Conservation (phyloP, 2,113 vertebrate genomes). For the Cepphus grylle region DNA sequence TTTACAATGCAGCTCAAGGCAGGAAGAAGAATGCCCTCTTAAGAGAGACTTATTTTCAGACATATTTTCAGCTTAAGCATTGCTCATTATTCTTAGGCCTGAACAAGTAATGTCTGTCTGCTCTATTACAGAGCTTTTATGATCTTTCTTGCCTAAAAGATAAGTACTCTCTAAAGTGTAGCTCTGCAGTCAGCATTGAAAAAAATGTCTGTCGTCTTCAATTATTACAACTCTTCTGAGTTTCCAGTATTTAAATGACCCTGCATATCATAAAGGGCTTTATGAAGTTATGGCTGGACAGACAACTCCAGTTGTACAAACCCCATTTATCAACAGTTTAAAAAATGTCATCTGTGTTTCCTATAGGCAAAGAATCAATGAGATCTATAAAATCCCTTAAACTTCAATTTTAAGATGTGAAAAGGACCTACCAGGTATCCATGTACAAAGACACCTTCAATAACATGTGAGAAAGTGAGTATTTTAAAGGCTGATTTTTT, state of each 20-base stretch:
- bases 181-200: background rate
- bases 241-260: background rate
- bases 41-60: background rate
- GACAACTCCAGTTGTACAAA: background rate
- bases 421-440: background rate
- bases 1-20: fast-evolving
- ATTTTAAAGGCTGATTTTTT: background rate
- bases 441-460: background rate
- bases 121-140: background rate
- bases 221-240: background rate
- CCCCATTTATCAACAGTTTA: background rate
- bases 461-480: background rate
- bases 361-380: background rate
- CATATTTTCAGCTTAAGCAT: background rate
- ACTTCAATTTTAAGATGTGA: background rate
- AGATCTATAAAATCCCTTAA: background rate
- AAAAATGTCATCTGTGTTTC: background rate
- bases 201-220: background rate
- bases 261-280: background rate
- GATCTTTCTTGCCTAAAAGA: background rate
- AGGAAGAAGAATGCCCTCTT: background rate
- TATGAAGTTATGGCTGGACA: background rate
- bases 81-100: background rate
- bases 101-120: background rate
- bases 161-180: background rate